Conservation (phyloP, 2,113 vertebrate species). For the Engraulis encrasicolus region DNA sequence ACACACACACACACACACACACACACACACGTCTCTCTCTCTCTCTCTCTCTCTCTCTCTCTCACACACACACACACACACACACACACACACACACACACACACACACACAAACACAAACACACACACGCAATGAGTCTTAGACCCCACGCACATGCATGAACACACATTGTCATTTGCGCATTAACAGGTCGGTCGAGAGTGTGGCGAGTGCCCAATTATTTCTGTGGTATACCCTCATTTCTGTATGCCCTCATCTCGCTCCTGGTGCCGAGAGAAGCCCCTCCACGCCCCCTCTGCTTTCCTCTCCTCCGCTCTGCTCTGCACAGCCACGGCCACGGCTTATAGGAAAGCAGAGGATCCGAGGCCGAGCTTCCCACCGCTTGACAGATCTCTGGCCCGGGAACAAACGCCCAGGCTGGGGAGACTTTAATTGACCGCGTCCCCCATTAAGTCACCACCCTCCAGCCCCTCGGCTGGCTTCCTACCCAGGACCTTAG, state of each 20-base stretch:
- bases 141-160: too few relatives aligned
- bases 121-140: not conserved
- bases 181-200: not conserved
- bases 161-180: not conserved
- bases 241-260: slow-evolving; percentile 25
- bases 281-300: too few relatives aligned
- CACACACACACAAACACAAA: slow-evolving; percentile 10
- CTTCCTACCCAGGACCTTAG: too few relatives aligned
- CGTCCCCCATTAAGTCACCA: not conserved
- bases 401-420: not conserved
- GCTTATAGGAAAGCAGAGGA: not conserved
- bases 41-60: not conserved
- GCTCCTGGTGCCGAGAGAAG: not conserved
- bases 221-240: slow-evolving; percentile 26
- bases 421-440: slow-evolving; percentile 26
- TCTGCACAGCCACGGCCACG: too few relatives aligned
- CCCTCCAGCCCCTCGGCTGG: too few relatives aligned
- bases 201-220: slow-evolving; percentile 32
- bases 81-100: slow-evolving; percentile 12
- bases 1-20: slow-evolving; percentile 7
- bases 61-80: not conserved
- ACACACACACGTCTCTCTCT: not conserved
- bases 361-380: not conserved
- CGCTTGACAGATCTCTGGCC: slow-evolving; percentile 15
- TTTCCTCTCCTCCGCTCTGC: too few relatives aligned